A percentile compares a stretch with the other conserved stretches of the same genome.
These are phyloP conservation scores for Polydrusus cervinus DNA, from an alignment of 2,888 invertebrate genomes.

Conservation along the genomic window DNA sequence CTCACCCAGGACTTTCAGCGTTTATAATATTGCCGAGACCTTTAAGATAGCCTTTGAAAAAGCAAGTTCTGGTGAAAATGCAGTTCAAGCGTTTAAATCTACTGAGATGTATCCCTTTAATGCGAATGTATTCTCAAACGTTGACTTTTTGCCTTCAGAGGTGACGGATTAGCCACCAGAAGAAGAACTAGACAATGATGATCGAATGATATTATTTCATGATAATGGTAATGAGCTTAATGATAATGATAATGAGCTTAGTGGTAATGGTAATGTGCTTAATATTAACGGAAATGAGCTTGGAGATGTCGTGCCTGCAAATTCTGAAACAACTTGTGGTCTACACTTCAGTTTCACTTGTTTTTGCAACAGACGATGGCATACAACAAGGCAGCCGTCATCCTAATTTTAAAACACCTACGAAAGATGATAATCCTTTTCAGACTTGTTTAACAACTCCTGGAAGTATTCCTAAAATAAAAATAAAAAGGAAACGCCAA, in stretches of 20 bases:
- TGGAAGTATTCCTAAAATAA: too few relatives aligned
- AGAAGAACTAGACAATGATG: slow-evolving; percentile 9
- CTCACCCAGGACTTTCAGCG: slow-evolving; percentile 18
- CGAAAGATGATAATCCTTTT: slow-evolving; percentile 16
- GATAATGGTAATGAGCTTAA: slow-evolving; percentile 12
- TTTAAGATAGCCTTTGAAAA: slow-evolving; percentile 42
- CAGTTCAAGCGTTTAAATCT: slow-evolving; percentile 34
- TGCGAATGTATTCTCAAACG: slow-evolving; percentile 13
- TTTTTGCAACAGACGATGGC: slow-evolving; percentile 21
- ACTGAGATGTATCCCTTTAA: slow-evolving; percentile 33
- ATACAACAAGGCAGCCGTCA: slow-evolving; percentile 26
- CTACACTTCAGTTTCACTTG: slow-evolving; percentile 26
- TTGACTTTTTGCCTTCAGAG: slow-evolving; percentile 45
- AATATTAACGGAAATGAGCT: slow-evolving; percentile 19
- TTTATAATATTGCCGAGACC: slow-evolving; percentile 40
- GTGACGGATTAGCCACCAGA: slow-evolving; percentile 43
- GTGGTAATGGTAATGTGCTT: slow-evolving; percentile 1
- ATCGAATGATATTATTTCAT: neutral
- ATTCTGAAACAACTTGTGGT: slow-evolving; percentile 35
- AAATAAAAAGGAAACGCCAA: too few relatives aligned
- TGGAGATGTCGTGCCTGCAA: slow-evolving; percentile 5
- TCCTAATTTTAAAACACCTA: slow-evolving; percentile 22
- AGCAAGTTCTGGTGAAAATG: slow-evolving; percentile 56
- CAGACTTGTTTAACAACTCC: slow-evolving; percentile 6
- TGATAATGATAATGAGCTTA: slow-evolving; percentile 9